phyloP scores from a whole-genome alignment of 2,797 vertebrate species.

The Ficedula albicollis region DNA sequence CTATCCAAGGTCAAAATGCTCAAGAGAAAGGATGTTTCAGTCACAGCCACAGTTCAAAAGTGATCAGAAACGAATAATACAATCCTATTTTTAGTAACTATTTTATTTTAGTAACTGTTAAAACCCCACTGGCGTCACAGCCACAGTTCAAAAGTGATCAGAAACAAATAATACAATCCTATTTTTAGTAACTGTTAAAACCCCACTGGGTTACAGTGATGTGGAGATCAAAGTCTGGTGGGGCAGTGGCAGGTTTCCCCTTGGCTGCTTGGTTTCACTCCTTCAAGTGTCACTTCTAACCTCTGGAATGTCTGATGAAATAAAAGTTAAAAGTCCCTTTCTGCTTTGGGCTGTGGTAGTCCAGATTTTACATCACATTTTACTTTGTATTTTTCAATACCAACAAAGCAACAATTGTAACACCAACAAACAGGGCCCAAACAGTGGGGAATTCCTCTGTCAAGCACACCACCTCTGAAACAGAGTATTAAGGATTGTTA shows the following conservation, averaged over 20 bases:
- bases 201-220: neutral
- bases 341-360: neutral
- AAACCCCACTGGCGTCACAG: neutral
- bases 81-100: no score
- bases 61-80: neutral
- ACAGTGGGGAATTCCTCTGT: neutral
- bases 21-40: neutral
- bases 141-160: neutral
- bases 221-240: neutral
- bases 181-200: neutral
- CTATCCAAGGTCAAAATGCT: conserved; percentile 55
- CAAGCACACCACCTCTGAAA: neutral
- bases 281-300: neutral
- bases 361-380: neutral
- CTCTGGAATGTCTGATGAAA: neutral
- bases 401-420: neutral
- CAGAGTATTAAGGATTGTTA: neutral
- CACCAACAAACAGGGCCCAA: neutral
- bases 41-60: neutral
- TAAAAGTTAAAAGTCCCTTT: neutral
- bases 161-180: neutral
- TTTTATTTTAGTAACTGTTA: neutral
- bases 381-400: neutral
- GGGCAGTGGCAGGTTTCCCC: neutral
- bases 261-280: neutral